These are phyloP conservation scores for Fistularia tabacaria DNA, from an alignment of 2,797 vertebrate genomes.

Conservation along the genomic window DNA sequence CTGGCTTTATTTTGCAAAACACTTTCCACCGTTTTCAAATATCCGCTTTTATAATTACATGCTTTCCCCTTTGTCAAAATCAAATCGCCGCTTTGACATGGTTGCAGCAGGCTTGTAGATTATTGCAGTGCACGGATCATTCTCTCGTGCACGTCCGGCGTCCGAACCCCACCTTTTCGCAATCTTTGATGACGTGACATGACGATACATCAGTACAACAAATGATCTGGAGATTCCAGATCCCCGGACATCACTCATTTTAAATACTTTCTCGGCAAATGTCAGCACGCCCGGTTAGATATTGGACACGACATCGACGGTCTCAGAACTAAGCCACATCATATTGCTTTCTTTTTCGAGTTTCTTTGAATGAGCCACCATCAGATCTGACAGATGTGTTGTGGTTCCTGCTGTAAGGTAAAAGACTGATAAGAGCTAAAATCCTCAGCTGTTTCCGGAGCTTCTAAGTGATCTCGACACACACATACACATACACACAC, in stretches of 20 bases:
- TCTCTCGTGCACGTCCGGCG: too few species aligned
- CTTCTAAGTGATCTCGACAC: background rate
- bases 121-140: too few species aligned
- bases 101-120: too few species aligned
- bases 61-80: too few species aligned
- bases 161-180: too few species aligned
- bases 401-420: constrained; percentile 19
- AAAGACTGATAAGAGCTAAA: constrained; percentile 24
- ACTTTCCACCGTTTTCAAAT: too few species aligned
- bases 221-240: too few species aligned
- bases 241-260: background rate
- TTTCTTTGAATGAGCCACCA: constrained; percentile 6
- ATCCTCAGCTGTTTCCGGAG: constrained; percentile 1
- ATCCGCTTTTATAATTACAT: too few species aligned
- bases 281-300: constrained; percentile 8
- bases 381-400: constrained; percentile 19
- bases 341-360: constrained; percentile 5
- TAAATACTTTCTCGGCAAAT: constrained; percentile 11
- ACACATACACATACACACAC: background rate
- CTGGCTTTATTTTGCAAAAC: too few species aligned
- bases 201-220: too few species aligned
- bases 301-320: constrained; percentile 9
- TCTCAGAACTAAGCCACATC: constrained; percentile 15
- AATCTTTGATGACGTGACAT: too few species aligned
- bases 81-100: too few species aligned